These are phyloP conservation scores for Pocillopora damicornis DNA, from an alignment of 64 coral and sea anemone genomes.

Conservation along the genomic window DNA sequence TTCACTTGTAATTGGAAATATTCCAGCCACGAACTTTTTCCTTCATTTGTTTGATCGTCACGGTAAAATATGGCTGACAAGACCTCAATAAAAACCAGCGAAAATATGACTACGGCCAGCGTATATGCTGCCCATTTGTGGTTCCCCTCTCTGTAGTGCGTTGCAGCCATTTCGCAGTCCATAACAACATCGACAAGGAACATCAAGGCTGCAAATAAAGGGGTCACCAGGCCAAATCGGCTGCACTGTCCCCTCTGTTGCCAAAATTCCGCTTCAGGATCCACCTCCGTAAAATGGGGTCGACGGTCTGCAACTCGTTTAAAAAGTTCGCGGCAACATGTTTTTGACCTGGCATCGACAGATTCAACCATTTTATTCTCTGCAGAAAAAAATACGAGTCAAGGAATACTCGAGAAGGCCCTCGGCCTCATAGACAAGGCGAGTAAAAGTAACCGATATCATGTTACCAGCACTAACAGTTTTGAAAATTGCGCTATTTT, in stretches of 20 bases:
- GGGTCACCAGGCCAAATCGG: not conserved
- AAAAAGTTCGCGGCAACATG: not conserved
- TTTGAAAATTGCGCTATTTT: too few relatives aligned
- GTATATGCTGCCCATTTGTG: conserved; percentile 11
- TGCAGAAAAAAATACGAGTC: conserved; percentile 2
- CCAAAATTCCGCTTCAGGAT: not conserved
- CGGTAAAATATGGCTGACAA: conserved; percentile 11
- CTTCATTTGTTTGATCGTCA: not conserved
- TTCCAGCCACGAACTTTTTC: not conserved
- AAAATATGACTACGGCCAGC: not conserved
- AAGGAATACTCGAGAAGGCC: not conserved
- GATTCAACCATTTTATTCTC: not conserved
- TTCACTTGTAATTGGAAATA: not conserved
- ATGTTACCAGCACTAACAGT: too few relatives aligned
- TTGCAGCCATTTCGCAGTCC: conserved; percentile 3
- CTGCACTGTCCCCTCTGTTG: not conserved
- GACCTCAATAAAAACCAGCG: not conserved
- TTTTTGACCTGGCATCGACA: not conserved
- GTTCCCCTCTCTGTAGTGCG: not conserved
- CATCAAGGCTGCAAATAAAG: not conserved
- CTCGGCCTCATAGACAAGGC: too few relatives aligned
- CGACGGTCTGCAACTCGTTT: not conserved
- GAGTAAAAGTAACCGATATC: too few relatives aligned
- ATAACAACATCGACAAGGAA: conserved; percentile 4
- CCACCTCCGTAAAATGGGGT: not conserved